Conservation (phyloP, 2,113 vertebrate species). For the Podarcis muralis region DNA sequence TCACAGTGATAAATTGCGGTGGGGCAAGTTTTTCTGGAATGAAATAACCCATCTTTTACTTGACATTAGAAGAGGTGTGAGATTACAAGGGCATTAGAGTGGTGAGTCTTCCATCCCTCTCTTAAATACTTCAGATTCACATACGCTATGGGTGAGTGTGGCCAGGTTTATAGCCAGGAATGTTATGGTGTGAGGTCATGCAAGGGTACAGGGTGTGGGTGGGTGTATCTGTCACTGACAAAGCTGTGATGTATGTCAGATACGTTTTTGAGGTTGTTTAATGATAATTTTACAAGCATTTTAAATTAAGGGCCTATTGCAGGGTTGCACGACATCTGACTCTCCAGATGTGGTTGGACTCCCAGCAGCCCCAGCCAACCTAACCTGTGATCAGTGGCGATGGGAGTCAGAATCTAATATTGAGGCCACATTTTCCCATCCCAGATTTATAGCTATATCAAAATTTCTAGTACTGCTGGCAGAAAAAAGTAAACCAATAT, state of each 20-base stretch:
- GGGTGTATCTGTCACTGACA: too few species aligned
- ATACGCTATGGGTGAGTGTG: not conserved
- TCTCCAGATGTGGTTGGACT: too few species aligned
- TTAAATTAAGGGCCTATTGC: too few species aligned
- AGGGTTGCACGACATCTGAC: too few species aligned
- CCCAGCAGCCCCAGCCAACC: too few species aligned
- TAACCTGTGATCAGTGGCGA: too few species aligned
- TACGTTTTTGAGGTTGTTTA: too few species aligned
- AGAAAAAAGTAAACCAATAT: not conserved
- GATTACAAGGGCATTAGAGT: not conserved
- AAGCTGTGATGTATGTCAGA: too few species aligned
- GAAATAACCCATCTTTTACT: not conserved
- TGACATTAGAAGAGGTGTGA: not conserved
- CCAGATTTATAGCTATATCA: not conserved
- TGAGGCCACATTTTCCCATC: not conserved
- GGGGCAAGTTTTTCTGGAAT: conserved; percentile 12
- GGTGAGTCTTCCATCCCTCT: too few species aligned
- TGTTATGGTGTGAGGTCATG: not conserved
- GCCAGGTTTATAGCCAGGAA: not conserved
- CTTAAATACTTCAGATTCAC: too few species aligned
- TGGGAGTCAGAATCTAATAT: not conserved
- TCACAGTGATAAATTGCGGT: conserved; percentile 5
- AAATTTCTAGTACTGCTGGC: not conserved
- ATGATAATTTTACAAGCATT: too few species aligned
- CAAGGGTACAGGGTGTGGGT: too few species aligned